phyloP scores from a whole-genome alignment of 2,113 vertebrate genomes.

The Hucho hucho region DNA sequence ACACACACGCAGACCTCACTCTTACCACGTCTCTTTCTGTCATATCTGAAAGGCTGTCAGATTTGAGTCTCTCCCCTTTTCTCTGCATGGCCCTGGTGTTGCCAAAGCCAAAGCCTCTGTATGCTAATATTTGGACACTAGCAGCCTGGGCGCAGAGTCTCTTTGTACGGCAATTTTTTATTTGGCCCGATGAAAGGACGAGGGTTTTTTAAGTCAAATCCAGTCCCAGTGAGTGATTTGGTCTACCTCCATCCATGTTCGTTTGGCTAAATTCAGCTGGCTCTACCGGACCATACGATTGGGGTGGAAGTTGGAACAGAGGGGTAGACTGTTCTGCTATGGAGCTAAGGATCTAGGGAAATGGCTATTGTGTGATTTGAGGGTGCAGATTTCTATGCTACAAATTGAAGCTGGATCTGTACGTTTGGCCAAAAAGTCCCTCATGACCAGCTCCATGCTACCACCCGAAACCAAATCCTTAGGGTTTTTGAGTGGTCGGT shows the following conservation, averaged over 20 bases:
- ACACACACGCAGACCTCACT: constrained; percentile 7
- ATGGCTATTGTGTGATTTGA: constrained; percentile 56
- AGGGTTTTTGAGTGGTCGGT: constrained; percentile 1
- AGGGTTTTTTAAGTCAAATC: constrained; percentile 53
- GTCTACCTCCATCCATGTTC: constrained; percentile 52
- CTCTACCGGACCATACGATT: constrained; percentile 68
- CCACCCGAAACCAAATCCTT: constrained; percentile 10
- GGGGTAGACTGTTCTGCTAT: constrained; percentile 67
- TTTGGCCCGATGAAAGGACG: constrained; percentile 38
- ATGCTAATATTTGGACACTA: constrained; percentile 81
- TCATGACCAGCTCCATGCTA: constrained; percentile 34
- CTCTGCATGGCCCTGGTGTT: constrained; percentile 63
- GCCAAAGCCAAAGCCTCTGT: constrained; percentile 86
- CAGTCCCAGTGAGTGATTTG: constrained; percentile 83
- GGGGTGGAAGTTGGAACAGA: constrained; percentile 64
- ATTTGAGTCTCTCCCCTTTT: constrained; percentile 66
- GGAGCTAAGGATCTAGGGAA: background rate
- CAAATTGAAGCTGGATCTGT: background rate
- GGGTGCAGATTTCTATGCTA: too few relatives aligned
- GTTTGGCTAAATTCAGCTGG: constrained; percentile 74
- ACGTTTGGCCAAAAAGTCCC: constrained; percentile 47
- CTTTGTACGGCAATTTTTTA: constrained; percentile 76
- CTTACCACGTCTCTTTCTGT: constrained; percentile 64
- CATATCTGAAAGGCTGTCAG: constrained; percentile 87
- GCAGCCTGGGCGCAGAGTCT: constrained; percentile 77